Conservation (phyloP, 2,113 vertebrate species). For the Odobenus rosmarus region DNA sequence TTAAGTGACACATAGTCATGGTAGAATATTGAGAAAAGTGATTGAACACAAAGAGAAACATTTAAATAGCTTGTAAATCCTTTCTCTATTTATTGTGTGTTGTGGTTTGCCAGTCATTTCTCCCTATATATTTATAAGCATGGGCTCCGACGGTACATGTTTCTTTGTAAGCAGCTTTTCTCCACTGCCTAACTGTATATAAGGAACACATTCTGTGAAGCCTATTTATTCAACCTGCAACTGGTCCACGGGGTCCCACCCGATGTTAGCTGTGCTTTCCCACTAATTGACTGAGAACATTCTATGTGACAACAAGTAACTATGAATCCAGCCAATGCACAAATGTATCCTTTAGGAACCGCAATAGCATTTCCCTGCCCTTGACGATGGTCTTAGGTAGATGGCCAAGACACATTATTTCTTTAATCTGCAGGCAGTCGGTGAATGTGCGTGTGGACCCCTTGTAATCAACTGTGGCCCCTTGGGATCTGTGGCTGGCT, state of each 20-base stretch:
- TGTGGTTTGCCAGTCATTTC: background rate
- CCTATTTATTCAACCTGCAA: accelerated
- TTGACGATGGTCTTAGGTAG: background rate
- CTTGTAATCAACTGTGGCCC: background rate
- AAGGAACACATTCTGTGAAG: accelerated
- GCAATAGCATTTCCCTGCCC: background rate
- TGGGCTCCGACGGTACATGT: accelerated
- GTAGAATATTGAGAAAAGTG: background rate
- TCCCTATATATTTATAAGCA: background rate
- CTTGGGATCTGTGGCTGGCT: background rate
- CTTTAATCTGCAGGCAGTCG: background rate
- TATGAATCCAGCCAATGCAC: accelerated
- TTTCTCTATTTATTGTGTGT: accelerated
- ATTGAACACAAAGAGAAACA: background rate
- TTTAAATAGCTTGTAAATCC: background rate
- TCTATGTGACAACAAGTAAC: background rate
- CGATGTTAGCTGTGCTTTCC: background rate
- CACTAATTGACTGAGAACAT: background rate
- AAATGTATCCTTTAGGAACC: background rate
- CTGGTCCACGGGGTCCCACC: background rate
- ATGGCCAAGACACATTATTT: background rate
- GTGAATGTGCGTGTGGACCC: accelerated
- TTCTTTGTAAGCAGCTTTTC: background rate
- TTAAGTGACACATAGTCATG: background rate
- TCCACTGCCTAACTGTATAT: accelerated